A percentile compares a stretch with the other conserved stretches of the same genome.
Evolutionary conservation across 2,888 invertebrate species (phyloP).

Genomic region (Euphydryas editha): DNA sequence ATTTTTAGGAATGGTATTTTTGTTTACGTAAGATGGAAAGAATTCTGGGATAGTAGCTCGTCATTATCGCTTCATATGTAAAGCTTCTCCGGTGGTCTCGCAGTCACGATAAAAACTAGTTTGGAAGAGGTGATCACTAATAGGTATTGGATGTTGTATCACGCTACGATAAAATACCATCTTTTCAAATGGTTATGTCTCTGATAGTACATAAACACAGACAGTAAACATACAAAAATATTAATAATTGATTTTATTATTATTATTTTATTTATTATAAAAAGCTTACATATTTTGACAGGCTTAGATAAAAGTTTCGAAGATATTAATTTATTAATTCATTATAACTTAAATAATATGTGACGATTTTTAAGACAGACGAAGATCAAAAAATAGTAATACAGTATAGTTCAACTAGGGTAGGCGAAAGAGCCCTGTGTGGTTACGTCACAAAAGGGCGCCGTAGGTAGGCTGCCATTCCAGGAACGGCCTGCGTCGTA

Average conservation of each 20-base stretch:
- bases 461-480: constrained; percentile 63
- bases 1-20: not conserved
- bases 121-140: constrained; percentile 9
- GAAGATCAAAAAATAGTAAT: constrained; percentile 52
- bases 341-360: constrained; percentile 17
- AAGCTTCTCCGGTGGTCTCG: constrained; percentile 36
- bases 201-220: not conserved
- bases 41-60: constrained; percentile 10
- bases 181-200: not conserved
- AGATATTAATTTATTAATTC: not conserved
- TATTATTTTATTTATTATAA: no score
- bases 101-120: constrained; percentile 15
- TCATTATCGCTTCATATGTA: constrained; percentile 19
- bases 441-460: constrained; percentile 70
- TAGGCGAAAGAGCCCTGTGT: not conserved
- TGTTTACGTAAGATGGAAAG: constrained; percentile 3
- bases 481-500: constrained; percentile 63
- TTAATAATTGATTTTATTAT: no score
- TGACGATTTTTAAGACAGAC: constrained; percentile 48
- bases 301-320: no score
- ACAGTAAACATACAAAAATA: no score
- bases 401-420: constrained; percentile 61
- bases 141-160: constrained; percentile 2
- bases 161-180: constrained; percentile 3
- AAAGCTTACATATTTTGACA: no score